A percentile compares a stretch with the other conserved stretches of the same genome.
These are phyloP conservation scores for Psephotus haematonotus DNA, from an alignment of 2,113 vertebrate species.

Conservation along the genomic window DNA sequence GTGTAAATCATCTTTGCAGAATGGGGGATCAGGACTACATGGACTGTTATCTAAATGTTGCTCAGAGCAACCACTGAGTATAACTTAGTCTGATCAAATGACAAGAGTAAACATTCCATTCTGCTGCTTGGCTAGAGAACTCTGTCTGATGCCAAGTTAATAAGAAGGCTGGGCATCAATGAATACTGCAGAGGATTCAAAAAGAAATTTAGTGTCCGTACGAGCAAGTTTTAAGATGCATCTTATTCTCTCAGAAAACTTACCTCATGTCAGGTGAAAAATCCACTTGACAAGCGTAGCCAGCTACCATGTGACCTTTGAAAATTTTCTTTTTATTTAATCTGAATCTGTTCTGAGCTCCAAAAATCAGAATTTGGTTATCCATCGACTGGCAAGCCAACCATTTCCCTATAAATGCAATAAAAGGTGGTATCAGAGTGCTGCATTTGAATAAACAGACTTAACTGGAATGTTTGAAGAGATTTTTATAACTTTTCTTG, in stretches of 20 bases:
- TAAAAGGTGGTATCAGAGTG: background rate
- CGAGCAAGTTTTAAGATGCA: background rate
- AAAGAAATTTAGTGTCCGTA: background rate
- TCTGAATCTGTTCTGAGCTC: constrained; percentile 96
- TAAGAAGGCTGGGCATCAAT: background rate
- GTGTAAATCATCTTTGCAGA: background rate
- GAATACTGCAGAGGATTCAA: background rate
- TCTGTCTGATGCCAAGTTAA: background rate
- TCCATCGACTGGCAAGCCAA: constrained; percentile 99
- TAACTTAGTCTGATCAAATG: background rate
- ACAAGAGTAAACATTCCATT: background rate
- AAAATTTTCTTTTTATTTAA: constrained; percentile 99
- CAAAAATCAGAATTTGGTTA: constrained; percentile 99
- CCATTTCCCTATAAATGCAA: constrained; percentile 87
- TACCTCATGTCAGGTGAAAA: constrained; percentile 99
- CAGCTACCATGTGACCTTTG: constrained; percentile 99
- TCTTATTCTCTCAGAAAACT: background rate
- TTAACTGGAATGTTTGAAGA: background rate
- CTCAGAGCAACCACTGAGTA: background rate
- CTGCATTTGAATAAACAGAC: background rate
- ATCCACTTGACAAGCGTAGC: constrained; percentile 97
- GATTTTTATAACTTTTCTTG: background rate
- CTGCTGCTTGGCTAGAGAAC: background rate
- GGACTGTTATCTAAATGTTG: background rate
- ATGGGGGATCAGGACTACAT: background rate